Evolutionary conservation across 2,888 invertebrate species (phyloP), one percentile per base, ranked within the genome.

Genomic region (Yponomeuta plumbellus): DNA sequence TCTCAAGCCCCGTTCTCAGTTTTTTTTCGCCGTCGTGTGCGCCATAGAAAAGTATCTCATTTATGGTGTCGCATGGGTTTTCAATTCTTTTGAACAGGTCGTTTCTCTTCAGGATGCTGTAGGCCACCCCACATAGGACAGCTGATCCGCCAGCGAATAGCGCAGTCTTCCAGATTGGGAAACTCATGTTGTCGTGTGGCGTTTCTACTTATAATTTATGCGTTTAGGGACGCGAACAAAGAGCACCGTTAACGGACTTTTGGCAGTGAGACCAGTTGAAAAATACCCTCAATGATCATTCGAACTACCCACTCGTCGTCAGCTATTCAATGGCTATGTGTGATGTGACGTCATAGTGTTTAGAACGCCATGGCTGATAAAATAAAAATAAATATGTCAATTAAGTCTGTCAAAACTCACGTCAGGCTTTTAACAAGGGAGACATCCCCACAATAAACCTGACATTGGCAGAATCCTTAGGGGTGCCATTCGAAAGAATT

Each of bases 11-110:
- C 20, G 77, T 70, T 73, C 81, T 71, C 67, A 75, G 74, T 64
- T 69, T 78, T 40, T 69, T 70, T 39, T 77, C 73, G 66, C 78
- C 76, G 44, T 80, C 75, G 6, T 76, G 75, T 11, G 73, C 76
- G 62, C 85, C 85, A 68, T 86, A 85, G 58, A 86, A 76, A 65
- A 88, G 72, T 1, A 88, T 75, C 74, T 85, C 82, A 72, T 86
- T 84, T 13, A 85, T 75, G 11, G 65, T 56, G 3, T 79, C 76
- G 66, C 58, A 66, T 62, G 73, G 73, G 65, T 71, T 72, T 26
- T n/a, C 59, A 20, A 56, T 6, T 20, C 17, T 52, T 20, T 56
- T 57, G 20, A 26, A 8, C n/a, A 65, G 26, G 20, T 67, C 17
- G 64, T 66, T 44, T 68, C 62, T 68, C 66, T 69, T 72, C 6